Base-by-base conservation (phyloP, 2,113 vertebrate genomes). In the Hymenochirus boettgeri region DNA sequence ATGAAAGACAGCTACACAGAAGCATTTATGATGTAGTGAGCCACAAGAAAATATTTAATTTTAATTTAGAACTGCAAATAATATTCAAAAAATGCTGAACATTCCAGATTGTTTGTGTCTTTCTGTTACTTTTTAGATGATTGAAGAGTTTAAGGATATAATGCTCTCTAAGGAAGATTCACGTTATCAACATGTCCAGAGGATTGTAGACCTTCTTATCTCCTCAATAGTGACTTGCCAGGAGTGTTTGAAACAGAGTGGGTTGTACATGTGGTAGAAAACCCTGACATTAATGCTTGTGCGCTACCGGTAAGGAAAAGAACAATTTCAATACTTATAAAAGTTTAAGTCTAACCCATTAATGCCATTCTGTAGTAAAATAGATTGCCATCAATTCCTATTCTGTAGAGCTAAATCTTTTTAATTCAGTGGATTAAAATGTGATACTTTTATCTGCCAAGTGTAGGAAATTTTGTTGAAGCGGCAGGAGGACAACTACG, bases 141-240 rank as follows among this genome's bases (percentile, higher is more conserved):
- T 93, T 83, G 85, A 93, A 62, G 81, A 93, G 52, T 95, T 86
- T 77, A 79, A 84, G 73, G 74, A 75, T 50, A 69, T 79, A 7
- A 73, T 98, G 76, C 59, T 99, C 29, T 77, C 91, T 5, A 79
- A 81, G 73, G 78, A 74, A 58, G 91, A 98, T 59, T 73, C 80
- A 1, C 83, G 84, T 23, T 90, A 94, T 72, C 79, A 86, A 74
- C 76, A 84, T 55, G 90, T 94, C 72, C 83, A 93, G 71, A 74
- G 63, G 53, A 76, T 91, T 74, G 79, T 97, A 45, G 58, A 77
- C 60, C 90, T 89, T 71, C 77, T 99, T 52, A 83, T 76, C 45
- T 83, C 92, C 60, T 90, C 71, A 99, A 96, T 83, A 81, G 88
- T 64, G 95, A 99, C 74, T 33, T 97, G 55, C 83, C 90, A 2